A percentile compares a stretch with the other conserved stretches of the same genome.
These are phyloP conservation scores for Anas capensis DNA, from an alignment of 2,797 vertebrate species.

Conservation along the genomic window DNA sequence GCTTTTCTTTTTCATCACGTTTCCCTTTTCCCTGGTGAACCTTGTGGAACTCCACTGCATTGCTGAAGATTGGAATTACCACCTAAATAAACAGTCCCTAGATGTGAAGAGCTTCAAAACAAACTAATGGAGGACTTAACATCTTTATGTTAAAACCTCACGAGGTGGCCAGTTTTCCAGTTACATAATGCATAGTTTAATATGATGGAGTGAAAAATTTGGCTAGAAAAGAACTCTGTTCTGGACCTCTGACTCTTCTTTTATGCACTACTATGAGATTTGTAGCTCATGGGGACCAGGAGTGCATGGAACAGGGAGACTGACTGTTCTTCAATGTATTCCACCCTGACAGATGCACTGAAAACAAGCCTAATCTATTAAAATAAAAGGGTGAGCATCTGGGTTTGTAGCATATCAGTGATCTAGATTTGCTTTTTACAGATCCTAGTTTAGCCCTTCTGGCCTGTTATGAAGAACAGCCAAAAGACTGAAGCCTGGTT, in stretches of 20 bases:
- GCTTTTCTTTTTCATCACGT: neutral
- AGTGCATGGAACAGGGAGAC: neutral
- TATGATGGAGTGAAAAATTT: neutral
- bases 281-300: neutral
- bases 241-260: neutral
- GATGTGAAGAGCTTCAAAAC: neutral
- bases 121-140: neutral
- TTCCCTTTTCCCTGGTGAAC: neutral
- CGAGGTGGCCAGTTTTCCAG: neutral
- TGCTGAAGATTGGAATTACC: neutral
- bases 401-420: neutral
- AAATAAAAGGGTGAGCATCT: neutral
- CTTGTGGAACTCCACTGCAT: neutral
- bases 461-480: neutral
- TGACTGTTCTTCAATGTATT: accelerated
- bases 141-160: neutral
- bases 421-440: neutral
- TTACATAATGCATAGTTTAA: neutral
- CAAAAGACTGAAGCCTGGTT: neutral
- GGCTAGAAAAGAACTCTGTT: neutral
- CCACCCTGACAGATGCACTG: neutral
- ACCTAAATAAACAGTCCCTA: neutral
- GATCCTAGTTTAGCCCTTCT: neutral
- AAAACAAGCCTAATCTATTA: neutral
- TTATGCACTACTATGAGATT: neutral